Conservation (phyloP, 2,113 vertebrate species). For the Vimba vimba region DNA sequence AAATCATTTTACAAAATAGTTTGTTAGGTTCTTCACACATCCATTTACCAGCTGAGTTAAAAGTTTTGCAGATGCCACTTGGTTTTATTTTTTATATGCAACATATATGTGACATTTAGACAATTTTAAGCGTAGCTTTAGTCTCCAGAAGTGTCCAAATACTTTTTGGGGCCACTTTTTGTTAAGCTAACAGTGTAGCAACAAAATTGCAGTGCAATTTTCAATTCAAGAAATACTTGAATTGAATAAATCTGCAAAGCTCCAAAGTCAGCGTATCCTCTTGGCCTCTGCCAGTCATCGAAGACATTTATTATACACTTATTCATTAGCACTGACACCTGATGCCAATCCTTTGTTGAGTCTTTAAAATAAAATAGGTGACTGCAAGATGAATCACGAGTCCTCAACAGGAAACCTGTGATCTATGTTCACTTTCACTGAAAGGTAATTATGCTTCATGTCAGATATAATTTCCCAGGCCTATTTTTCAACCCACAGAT, state of each 20-base stretch:
- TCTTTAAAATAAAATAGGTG: slow-evolving; percentile 43
- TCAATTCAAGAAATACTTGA: slow-evolving; percentile 15
- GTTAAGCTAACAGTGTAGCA: slow-evolving; percentile 15
- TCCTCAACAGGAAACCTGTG: slow-evolving; percentile 55
- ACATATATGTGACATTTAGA: neutral
- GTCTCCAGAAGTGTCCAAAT: slow-evolving; percentile 1
- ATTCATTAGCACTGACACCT: slow-evolving; percentile 56
- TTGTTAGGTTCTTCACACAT: neutral
- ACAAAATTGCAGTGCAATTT: slow-evolving; percentile 16
- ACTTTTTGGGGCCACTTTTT: neutral
- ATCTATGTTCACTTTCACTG: slow-evolving; percentile 58
- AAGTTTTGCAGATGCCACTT: neutral
- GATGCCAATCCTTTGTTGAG: slow-evolving; percentile 58
- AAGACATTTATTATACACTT: slow-evolving; percentile 46
- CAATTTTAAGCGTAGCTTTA: neutral
- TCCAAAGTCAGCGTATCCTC: slow-evolving; percentile 9
- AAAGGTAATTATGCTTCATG: slow-evolving; percentile 63
- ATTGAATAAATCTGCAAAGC: slow-evolving; percentile 12
- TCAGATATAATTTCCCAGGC: slow-evolving; percentile 61
- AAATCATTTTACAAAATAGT: neutral
- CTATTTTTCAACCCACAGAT: slow-evolving; percentile 58
- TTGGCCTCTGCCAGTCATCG: slow-evolving; percentile 11
- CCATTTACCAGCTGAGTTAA: neutral
- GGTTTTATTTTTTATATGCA: neutral
- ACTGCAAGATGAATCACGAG: slow-evolving; percentile 48